Evolutionary conservation across 2,113 vertebrate species (phyloP).

Genomic region (Cephalophus harveyi): DNA sequence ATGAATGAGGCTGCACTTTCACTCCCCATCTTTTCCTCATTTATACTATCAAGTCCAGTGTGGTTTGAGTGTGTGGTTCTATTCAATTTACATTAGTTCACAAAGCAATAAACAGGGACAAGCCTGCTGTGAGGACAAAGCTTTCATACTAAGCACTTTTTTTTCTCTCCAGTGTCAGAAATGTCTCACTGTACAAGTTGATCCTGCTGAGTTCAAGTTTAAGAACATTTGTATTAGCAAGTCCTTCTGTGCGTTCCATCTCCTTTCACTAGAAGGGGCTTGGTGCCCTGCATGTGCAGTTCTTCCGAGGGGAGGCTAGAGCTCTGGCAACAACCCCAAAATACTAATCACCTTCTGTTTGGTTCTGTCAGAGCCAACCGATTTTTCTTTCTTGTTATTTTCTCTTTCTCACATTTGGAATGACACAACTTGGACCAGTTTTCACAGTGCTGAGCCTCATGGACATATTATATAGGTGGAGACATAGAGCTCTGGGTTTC

Average conservation of each 20-base stretch:
- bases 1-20: not conserved
- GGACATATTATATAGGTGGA: not conserved
- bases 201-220: not conserved
- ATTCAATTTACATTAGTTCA: not conserved
- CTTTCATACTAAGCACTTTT: not conserved
- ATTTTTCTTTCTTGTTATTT: not conserved
- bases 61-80: not conserved
- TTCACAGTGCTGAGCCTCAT: not conserved
- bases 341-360: not conserved
- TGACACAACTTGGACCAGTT: not conserved
- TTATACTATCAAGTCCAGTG: not conserved
- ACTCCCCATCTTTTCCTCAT: not conserved
- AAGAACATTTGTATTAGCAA: not conserved
- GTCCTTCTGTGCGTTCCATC: too few relatives aligned
- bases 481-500: not conserved
- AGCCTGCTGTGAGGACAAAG: not conserved
- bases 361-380: not conserved
- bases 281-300: accelerated
- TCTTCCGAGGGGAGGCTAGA: not conserved
- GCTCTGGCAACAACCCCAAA: not conserved
- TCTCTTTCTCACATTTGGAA: not conserved
- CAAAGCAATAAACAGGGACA: not conserved
- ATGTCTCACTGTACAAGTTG: not conserved
- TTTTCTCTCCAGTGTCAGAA: not conserved
- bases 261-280: not conserved